A percentile compares a stretch with the other conserved stretches of the same genome.
phyloP scores from a whole-genome alignment of 2,113 vertebrate species.

The Antechinus flavipes region DNA sequence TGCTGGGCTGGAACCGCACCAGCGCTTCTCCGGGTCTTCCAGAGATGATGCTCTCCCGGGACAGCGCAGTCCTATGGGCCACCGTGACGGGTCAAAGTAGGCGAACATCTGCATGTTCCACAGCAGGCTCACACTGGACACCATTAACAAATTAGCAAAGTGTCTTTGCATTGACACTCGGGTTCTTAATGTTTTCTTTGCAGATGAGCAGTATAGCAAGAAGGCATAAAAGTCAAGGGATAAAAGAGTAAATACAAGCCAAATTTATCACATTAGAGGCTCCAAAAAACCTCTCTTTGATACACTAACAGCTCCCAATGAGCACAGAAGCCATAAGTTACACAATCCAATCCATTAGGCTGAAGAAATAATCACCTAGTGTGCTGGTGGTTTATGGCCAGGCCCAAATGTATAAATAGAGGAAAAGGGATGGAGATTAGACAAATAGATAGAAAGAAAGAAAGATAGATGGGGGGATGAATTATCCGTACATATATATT shows the following conservation, averaged over 20 bases:
- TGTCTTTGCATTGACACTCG: background rate
- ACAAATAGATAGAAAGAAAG: background rate
- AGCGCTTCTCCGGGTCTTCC: background rate
- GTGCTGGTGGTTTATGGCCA: background rate
- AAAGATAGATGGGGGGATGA: background rate
- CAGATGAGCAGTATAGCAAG: background rate
- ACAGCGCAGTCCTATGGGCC: background rate
- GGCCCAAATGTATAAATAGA: slow-evolving; percentile 14
- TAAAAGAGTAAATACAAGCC: background rate
- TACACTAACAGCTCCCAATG: slow-evolving; percentile 8
- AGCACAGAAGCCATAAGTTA: slow-evolving; percentile 19
- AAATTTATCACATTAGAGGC: background rate
- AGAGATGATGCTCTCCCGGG: background rate
- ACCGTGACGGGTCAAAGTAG: background rate
- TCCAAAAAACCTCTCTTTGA: slow-evolving; percentile 23
- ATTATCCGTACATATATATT: background rate
- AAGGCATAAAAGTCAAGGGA: slow-evolving; percentile 6
- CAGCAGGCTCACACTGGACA: background rate
- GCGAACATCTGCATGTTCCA: background rate
- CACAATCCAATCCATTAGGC: slow-evolving; percentile 27
- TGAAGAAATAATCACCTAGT: slow-evolving; percentile 17
- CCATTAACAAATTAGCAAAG: background rate
- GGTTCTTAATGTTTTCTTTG: background rate
- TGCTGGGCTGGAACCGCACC: background rate
- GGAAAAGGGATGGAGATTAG: slow-evolving; percentile 5